Percentiles rank a stretch among this genome's conserved stretches.
Conservation (phyloP, 1,140 invertebrate genomes). For the Holotrichia oblita region DNA sequence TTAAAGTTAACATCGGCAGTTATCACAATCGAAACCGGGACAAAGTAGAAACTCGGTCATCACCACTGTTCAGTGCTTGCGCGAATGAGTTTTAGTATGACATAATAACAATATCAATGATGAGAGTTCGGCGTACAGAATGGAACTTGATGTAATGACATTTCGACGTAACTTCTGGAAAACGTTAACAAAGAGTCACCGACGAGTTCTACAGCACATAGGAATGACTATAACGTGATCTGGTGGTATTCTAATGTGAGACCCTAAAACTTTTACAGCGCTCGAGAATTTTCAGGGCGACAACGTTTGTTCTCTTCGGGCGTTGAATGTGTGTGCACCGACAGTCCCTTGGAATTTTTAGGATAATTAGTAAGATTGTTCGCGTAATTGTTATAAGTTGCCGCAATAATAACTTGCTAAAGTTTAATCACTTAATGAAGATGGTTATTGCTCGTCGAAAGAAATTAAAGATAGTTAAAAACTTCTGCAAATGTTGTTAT, state of each 20-base stretch:
- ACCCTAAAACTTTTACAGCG: slow-evolving; percentile 21
- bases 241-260: slow-evolving; percentile 23
- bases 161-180: not conserved
- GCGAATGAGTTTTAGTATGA: not conserved
- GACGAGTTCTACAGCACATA: not conserved
- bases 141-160: slow-evolving; percentile 6
- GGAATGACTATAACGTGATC: slow-evolving; percentile 28
- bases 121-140: slow-evolving; percentile 1
- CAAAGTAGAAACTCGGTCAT: not conserved
- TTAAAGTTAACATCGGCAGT: not conserved
- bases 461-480: not conserved
- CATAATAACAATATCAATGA: slow-evolving; percentile 35
- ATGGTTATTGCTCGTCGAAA: not conserved
- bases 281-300: slow-evolving; percentile 1
- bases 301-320: not conserved
- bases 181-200: slow-evolving; percentile 4
- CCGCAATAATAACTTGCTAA: not conserved
- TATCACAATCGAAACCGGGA: not conserved
- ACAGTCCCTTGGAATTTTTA: slow-evolving; percentile 14
- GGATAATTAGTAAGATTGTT: not conserved
- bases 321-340: not conserved
- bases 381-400: not conserved
- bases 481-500: not conserved
- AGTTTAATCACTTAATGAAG: not conserved
- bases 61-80: not conserved